These are phyloP conservation scores for Gryllus longicercus DNA, from an alignment of 2,888 invertebrate genomes.

Conservation along the genomic window DNA sequence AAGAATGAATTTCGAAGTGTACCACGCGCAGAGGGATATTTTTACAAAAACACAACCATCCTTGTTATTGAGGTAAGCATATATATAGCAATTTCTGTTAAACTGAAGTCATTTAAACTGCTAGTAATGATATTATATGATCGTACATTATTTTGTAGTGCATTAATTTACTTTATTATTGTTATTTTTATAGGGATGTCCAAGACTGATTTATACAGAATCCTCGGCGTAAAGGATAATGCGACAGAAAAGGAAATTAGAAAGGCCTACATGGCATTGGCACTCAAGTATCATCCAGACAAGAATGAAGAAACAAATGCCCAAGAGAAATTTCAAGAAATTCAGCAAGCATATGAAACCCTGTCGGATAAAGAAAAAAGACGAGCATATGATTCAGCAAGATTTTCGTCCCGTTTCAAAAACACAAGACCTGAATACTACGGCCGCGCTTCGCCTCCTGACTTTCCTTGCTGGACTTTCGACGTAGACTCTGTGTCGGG, in stretches of 20 bases:
- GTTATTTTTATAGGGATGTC: not conserved
- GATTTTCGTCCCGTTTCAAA: not conserved
- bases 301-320: conserved; percentile 4
- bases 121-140: too few relatives aligned
- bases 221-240: not conserved
- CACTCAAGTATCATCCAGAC: conserved; percentile 17
- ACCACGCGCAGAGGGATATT: too few relatives aligned
- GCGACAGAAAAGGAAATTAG: not conserved
- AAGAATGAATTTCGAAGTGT: too few relatives aligned
- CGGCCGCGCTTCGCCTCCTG: not conserved
- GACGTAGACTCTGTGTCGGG: not conserved
- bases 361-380: not conserved
- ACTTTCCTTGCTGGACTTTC: not conserved
- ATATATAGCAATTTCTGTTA: too few relatives aligned
- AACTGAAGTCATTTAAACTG: too few relatives aligned
- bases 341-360: not conserved
- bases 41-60: too few relatives aligned
- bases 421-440: not conserved
- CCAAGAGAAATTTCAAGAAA: not conserved
- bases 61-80: too few relatives aligned
- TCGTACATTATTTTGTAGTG: too few relatives aligned
- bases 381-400: not conserved
- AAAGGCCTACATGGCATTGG: not conserved
- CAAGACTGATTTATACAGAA: not conserved
- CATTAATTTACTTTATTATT: too few relatives aligned